phyloP scores from a whole-genome alignment of 2,113 vertebrate species.

The Echinops telfairi region DNA sequence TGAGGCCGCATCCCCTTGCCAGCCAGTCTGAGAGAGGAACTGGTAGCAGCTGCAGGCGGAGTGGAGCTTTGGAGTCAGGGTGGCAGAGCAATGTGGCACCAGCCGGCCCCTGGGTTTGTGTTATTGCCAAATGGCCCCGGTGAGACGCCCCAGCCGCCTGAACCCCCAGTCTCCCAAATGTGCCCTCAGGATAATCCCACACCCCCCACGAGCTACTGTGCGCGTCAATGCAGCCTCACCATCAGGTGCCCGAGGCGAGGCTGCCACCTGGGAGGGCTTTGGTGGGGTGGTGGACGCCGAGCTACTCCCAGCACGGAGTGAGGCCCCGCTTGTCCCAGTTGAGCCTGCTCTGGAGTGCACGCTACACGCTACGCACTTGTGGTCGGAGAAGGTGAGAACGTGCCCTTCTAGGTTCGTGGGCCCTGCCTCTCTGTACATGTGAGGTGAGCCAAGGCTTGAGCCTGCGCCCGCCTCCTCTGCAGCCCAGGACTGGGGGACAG shows the following conservation, averaged over 20 bases:
- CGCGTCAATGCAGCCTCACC: rapidly evolving
- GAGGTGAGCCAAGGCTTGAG: background rate
- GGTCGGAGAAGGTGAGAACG: background rate
- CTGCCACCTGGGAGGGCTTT: background rate
- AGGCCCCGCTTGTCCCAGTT: background rate
- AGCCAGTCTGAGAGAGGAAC: background rate
- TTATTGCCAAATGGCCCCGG: background rate
- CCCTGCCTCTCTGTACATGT: background rate
- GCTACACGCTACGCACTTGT: too few species aligned
- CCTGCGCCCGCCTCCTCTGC: background rate
- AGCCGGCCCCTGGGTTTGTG: background rate
- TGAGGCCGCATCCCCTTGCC: too few species aligned
- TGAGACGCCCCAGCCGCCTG: background rate
- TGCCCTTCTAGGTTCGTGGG: background rate
- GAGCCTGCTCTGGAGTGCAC: background rate
- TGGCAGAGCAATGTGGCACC: background rate
- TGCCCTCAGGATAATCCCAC: too few species aligned
- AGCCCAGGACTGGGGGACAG: background rate
- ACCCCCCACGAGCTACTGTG: too few species aligned
- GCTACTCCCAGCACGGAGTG: rapidly evolving
- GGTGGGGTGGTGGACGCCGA: background rate
- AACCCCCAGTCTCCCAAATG: background rate
- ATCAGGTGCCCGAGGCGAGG: background rate
- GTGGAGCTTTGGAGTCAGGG: background rate
- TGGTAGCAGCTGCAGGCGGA: background rate